Evolutionary conservation across 2,113 vertebrate species (phyloP), one percentile per base, ranked within the genome.

Genomic region (Tragulus kanchil): DNA sequence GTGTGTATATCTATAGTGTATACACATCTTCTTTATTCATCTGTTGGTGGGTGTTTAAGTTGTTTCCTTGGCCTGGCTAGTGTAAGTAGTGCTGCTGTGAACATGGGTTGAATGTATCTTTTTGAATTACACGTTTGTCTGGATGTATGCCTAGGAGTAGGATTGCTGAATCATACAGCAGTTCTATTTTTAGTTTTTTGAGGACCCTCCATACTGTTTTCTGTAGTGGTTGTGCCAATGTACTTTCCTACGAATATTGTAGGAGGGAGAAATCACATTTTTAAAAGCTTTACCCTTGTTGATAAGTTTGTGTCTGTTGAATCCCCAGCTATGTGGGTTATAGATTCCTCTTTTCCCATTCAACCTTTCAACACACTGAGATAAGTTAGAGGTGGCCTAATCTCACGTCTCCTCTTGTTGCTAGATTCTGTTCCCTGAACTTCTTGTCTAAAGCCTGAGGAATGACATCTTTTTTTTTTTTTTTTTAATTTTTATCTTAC

Each of bases 221-320:
- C 73, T 2, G 5, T 77, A 31, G 14, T 16, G 26, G 73, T 26
- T 77, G 48, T 26, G 17, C 48, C 8, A 52, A 77, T 78, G 17
- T 78, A 52, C 75, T 52, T 52, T 52, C 75, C 48, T 15, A 31
- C 75, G 48, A 78, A 31, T 5, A 52, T 2, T 52, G 48, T 52
- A 52, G 75, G 26, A 78, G 75, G 75, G 48, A 78, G 50, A 15
- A 52, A 78, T 26, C 67, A 87, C 28, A 71, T 6, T 65, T 52
- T 25, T 25, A 67, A 67, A 88, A 85, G 25, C 26, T 75, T 91
- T 48, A 56, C 61, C 52, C 1, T 45, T 64, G 6, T 73, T 28
- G 48, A 65, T 84, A n/a, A 52, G 59, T 88, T 71, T 84, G 31
- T 92, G 9, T 52, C 59, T 75, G 58, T 75, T 92, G 23, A 56